Evolutionary conservation across 2,113 vertebrate genomes (phyloP).

Genomic region (Sturnus vulgaris): DNA sequence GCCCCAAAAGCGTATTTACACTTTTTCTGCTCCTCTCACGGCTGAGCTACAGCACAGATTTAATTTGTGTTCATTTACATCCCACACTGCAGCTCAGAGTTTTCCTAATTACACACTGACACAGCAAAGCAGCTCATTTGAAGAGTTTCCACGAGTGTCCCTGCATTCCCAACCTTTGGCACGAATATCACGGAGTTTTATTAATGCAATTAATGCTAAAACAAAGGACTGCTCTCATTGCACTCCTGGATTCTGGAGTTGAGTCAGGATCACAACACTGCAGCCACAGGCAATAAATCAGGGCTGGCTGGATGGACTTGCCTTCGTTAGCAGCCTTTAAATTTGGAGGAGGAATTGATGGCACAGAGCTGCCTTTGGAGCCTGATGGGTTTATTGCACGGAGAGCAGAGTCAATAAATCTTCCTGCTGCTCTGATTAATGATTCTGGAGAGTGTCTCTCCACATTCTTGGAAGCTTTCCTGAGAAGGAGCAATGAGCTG

Average conservation of each 20-base stretch:
- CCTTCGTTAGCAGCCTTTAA: neutral
- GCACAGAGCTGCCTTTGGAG: neutral
- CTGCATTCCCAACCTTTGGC: neutral
- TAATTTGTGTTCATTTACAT: neutral
- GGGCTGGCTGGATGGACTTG: neutral
- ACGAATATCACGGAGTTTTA: neutral
- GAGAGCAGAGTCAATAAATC: constrained; percentile 39
- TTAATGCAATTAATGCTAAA: neutral
- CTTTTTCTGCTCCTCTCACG: neutral
- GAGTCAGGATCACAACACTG: neutral
- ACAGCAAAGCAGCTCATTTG: neutral
- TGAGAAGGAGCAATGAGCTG: neutral
- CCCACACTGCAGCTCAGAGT: neutral
- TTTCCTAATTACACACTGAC: neutral
- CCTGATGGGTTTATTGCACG: neutral
- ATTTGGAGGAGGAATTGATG: neutral
- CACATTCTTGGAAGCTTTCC: neutral
- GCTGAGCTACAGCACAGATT: neutral
- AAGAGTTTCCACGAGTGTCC: neutral
- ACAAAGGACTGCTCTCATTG: neutral
- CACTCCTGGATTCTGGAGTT: neutral
- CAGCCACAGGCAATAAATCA: neutral
- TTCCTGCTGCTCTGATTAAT: neutral
- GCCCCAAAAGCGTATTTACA: too few species aligned
- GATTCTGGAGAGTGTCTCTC: neutral